These are phyloP conservation scores for Notoglanidium macrostoma DNA, from an alignment of 2,797 vertebrate genomes.

Conservation along the genomic window DNA sequence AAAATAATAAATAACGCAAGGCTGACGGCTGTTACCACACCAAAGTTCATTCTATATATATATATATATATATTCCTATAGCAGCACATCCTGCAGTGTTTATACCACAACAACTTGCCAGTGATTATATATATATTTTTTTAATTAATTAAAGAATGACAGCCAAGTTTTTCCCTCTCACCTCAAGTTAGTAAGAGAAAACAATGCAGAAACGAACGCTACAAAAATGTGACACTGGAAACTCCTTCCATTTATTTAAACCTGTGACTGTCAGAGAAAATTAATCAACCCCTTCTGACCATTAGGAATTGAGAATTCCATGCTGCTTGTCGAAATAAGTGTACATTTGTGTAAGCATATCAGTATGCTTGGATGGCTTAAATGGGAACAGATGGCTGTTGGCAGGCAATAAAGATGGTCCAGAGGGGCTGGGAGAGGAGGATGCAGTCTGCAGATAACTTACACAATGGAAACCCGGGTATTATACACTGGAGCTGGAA, in stretches of 20 bases:
- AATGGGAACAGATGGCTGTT: neutral
- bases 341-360: neutral
- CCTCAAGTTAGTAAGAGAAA: neutral
- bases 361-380: neutral
- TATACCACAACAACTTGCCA: neutral
- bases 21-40: too few relatives aligned
- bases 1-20: neutral
- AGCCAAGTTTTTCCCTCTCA: neutral
- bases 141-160: neutral
- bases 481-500: neutral
- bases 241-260: neutral
- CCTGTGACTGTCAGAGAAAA: neutral
- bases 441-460: constrained; percentile 4
- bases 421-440: neutral
- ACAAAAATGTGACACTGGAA: neutral
- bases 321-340: neutral
- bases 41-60: too few relatives aligned
- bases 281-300: neutral
- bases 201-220: neutral
- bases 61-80: neutral
- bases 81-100: neutral
- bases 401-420: neutral
- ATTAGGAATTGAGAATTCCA: neutral
- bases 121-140: neutral
- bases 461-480: constrained; percentile 4